phyloP scores from a whole-genome alignment of 1,140 invertebrate genomes.

The Drosophila santomea region DNA sequence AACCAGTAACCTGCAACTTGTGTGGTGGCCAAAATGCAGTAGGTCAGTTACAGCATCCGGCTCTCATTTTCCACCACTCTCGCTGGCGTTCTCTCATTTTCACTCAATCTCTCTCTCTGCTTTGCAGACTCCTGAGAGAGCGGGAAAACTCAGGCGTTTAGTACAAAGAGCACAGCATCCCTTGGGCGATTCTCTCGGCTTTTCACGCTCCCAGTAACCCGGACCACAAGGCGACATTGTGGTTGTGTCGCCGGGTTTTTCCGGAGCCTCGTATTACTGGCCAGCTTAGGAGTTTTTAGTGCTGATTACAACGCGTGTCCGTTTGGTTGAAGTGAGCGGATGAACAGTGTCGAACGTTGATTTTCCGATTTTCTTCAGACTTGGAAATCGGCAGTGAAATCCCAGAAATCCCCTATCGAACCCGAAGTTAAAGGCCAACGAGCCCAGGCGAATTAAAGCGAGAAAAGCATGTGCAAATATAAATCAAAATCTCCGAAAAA shows the following conservation, averaged over 20 bases:
- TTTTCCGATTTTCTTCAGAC: constrained; percentile 1
- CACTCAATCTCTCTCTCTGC: background rate
- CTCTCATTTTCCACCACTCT: constrained; percentile 24
- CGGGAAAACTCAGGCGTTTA: constrained; percentile 38
- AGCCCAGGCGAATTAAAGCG: constrained; percentile 25
- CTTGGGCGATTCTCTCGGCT: constrained; percentile 13
- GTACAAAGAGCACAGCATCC: constrained; percentile 67
- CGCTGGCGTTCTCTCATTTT: background rate
- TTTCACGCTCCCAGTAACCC: constrained; percentile 16
- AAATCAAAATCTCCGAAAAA: background rate
- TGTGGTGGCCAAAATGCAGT: constrained; percentile 53
- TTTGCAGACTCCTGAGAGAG: constrained; percentile 31
- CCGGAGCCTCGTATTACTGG: constrained; percentile 55
- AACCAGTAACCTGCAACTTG: constrained; percentile 50
- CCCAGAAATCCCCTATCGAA: background rate
- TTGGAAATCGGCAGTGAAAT: constrained; percentile 18
- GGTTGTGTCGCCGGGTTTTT: constrained; percentile 16
- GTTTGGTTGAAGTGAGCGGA: constrained; percentile 74
- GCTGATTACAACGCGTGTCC: constrained; percentile 81
- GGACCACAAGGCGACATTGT: constrained; percentile 60
- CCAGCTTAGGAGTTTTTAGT: constrained; percentile 73
- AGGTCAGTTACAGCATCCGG: constrained; percentile 72
- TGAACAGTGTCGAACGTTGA: constrained; percentile 21
- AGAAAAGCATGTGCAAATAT: constrained; percentile 5
- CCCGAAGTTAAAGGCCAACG: constrained; percentile 33